These are phyloP conservation scores for Autographa pulchrina DNA, from an alignment of 2,888 invertebrate species.

Conservation along the genomic window DNA sequence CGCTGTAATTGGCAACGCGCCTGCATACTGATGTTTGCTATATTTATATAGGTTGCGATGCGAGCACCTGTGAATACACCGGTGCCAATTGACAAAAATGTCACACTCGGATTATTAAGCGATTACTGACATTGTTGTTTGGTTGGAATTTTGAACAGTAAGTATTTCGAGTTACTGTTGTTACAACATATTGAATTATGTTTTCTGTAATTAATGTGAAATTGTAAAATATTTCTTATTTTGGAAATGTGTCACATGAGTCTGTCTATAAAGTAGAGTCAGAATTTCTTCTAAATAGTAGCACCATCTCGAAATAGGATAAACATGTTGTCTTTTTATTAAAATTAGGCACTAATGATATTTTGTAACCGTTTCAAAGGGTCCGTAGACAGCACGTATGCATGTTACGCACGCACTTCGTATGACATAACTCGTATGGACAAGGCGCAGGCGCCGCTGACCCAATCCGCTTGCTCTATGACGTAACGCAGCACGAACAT, in stretches of 20 bases:
- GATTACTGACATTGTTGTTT: not conserved
- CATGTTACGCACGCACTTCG: constrained; percentile 68
- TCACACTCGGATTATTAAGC: constrained; percentile 26
- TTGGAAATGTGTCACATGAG: not conserved
- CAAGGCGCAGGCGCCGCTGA: constrained; percentile 75
- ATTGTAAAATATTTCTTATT: not conserved
- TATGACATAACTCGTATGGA: constrained; percentile 83
- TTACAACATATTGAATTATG: not conserved
- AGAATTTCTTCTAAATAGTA: constrained; percentile 30
- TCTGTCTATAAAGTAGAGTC: not conserved
- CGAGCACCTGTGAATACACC: constrained; percentile 70
- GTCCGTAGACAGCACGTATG: constrained; percentile 68
- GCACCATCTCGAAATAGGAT: constrained; percentile 36
- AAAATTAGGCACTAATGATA: constrained; percentile 39
- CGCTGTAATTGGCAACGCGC: constrained; percentile 87
- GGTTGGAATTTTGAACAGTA: constrained; percentile 13
- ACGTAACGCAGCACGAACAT: constrained; percentile 71
- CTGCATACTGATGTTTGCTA: constrained; percentile 86
- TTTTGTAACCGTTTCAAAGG: constrained; percentile 59
- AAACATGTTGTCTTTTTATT: constrained; percentile 36
- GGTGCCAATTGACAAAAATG: constrained; percentile 40
- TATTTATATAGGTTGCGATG: constrained; percentile 78
- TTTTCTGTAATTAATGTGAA: not conserved
- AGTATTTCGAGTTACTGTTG: constrained; percentile 1
- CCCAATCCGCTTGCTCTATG: constrained; percentile 79